These are phyloP conservation scores for Gadus macrocephalus DNA, from an alignment of 2,113 vertebrate genomes.

Conservation along the genomic window DNA sequence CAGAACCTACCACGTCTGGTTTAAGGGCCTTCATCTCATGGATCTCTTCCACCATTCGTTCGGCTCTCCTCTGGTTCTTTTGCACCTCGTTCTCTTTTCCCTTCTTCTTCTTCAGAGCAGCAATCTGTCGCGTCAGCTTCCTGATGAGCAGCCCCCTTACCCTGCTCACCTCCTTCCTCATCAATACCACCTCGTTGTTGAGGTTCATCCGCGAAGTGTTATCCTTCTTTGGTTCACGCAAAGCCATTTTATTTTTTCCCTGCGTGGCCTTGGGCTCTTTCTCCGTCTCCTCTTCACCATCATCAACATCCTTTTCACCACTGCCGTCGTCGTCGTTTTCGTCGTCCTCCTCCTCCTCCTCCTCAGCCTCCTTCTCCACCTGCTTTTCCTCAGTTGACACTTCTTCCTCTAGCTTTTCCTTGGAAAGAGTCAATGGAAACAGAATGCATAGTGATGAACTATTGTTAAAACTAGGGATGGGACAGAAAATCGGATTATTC, in stretches of 20 bases:
- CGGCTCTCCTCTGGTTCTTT: slow-evolving; percentile 82
- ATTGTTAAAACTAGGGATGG: no score
- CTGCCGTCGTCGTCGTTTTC: no score
- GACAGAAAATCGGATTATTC: no score
- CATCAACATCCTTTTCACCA: no score
- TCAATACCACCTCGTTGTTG: slow-evolving; percentile 86
- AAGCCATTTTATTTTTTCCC: background rate
- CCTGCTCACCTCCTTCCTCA: slow-evolving; percentile 94
- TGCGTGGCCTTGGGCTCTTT: background rate
- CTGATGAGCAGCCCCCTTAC: slow-evolving; percentile 83
- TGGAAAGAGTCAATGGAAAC: no score
- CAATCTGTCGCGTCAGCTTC: slow-evolving; percentile 82
- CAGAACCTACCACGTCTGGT: slow-evolving; percentile 71
- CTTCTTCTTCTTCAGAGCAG: slow-evolving; percentile 84
- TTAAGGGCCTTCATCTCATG: slow-evolving; percentile 81
- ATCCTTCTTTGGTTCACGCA: slow-evolving; percentile 13
- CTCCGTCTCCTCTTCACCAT: background rate
- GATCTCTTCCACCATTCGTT: slow-evolving; percentile 87
- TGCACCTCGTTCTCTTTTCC: slow-evolving; percentile 76
- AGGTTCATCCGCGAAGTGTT: slow-evolving; percentile 59
- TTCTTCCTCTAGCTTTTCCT: no score
- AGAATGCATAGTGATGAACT: no score
- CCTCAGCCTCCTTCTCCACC: no score
- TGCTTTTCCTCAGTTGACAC: no score
- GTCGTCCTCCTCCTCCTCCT: no score